Evolutionary conservation across 2,797 vertebrate genomes (phyloP).

Genomic region (Lacerta bilineata): DNA sequence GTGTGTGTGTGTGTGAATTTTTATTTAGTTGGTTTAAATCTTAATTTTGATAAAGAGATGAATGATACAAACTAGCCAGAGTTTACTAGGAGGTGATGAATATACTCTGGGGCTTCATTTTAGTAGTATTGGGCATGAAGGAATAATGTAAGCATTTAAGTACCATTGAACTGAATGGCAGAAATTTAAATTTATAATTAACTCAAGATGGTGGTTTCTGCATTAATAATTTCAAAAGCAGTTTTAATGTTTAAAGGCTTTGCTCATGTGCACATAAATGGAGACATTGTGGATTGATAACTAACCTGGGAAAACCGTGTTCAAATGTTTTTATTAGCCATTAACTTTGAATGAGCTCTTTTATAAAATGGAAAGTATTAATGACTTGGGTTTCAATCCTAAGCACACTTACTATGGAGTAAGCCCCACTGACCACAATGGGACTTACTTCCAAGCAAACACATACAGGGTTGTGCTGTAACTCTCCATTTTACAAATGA

Average conservation of each 20-base stretch:
- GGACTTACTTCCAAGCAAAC: not conserved
- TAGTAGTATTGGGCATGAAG: not conserved
- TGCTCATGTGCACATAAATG: not conserved
- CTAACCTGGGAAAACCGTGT: not conserved
- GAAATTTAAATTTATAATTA: not conserved
- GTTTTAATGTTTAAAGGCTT: not conserved
- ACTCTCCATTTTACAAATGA: not conserved
- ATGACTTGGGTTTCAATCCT: not conserved
- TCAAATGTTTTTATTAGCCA: not conserved
- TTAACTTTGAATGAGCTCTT: not conserved
- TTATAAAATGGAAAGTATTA: not conserved
- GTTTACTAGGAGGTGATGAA: not conserved
- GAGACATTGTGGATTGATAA: not conserved
- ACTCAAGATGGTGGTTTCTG: not conserved
- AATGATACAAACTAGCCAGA: not conserved
- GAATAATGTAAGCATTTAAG: not conserved
- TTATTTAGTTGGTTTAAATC: no score
- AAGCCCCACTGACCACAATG: not conserved
- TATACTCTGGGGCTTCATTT: not conserved
- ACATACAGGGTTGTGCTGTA: not conserved
- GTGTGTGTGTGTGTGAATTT: no score
- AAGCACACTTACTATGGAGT: not conserved
- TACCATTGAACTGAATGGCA: not conserved
- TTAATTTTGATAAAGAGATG: not conserved
- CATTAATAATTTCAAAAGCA: not conserved